Percentiles rank a stretch among this genome's conserved stretches.
These are phyloP conservation scores for Umimayanthus kanabou DNA, from an alignment of 92 coral and sea anemone species.

Conservation along the genomic window DNA sequence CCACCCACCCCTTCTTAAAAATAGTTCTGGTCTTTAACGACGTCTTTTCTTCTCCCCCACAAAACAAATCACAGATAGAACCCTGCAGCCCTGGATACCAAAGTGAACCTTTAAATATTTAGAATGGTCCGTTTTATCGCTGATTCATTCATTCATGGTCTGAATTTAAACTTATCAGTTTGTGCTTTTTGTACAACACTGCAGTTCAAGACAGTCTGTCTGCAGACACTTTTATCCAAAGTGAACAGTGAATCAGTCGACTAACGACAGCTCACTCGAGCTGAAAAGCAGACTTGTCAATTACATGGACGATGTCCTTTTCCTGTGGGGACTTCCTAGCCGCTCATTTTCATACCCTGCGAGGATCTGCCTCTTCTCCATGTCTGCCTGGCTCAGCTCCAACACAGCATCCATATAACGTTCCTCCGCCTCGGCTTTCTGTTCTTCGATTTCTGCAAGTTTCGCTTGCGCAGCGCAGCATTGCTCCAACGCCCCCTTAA, in stretches of 20 bases:
- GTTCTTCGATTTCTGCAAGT: slow-evolving; percentile 61
- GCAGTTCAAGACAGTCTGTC: too few species aligned
- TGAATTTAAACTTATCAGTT: too few species aligned
- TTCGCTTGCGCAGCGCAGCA: slow-evolving; percentile 57
- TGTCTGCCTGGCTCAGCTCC: slow-evolving; percentile 58
- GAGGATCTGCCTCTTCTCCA: slow-evolving; percentile 53
- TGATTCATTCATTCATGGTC: too few species aligned
- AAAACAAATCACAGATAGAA: too few species aligned
- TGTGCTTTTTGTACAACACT: too few species aligned
- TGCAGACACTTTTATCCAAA: background rate
- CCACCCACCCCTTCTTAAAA: too few species aligned
- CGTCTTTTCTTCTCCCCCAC: too few species aligned
- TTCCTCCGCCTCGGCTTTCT: slow-evolving; percentile 71
- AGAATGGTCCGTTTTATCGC: too few species aligned
- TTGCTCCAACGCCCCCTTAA: slow-evolving; percentile 54
- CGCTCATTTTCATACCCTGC: slow-evolving; percentile 51
- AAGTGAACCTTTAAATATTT: too few species aligned
- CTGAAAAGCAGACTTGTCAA: background rate
- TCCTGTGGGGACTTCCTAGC: slow-evolving; percentile 41
- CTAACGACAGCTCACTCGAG: background rate
- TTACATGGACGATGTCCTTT: slow-evolving; percentile 70
- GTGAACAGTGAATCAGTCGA: background rate
- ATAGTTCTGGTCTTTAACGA: too few species aligned
- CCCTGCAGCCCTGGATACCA: too few species aligned
- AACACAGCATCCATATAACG: slow-evolving; percentile 57